phyloP scores from a whole-genome alignment of 37 sponge, comb jelly and placozoan genomes.

The Tethya wilhelma region DNA sequence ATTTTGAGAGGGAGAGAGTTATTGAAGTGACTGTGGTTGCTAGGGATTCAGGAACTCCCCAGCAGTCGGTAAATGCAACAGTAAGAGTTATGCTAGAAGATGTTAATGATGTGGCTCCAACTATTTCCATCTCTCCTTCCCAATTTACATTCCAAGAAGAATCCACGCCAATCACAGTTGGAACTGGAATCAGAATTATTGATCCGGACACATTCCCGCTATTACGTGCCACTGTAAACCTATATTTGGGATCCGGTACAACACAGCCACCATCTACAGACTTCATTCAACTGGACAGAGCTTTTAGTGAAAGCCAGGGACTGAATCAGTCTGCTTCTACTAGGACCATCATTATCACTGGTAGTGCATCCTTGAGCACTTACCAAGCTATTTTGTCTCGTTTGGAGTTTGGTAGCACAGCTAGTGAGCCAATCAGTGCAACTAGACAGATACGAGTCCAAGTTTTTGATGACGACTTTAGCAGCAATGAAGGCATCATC shows the following conservation, averaged over 20 bases:
- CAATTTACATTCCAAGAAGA: constrained; percentile 56
- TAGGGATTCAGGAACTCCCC: constrained; percentile 57
- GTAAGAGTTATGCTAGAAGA: constrained; percentile 33
- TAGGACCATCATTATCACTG: constrained; percentile 7
- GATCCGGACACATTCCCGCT: constrained; percentile 54
- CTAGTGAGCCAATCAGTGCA: constrained; percentile 38
- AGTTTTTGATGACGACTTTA: constrained; percentile 43
- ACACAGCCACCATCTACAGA: constrained; percentile 18
- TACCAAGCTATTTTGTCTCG: constrained; percentile 23
- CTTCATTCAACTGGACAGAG: constrained; percentile 34
- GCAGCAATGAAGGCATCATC: constrained; percentile 16
- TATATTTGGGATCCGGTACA: constrained; percentile 15
- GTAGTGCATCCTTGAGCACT: neutral
- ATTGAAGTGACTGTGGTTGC: constrained; percentile 27
- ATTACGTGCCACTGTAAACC: constrained; percentile 18
- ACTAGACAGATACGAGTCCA: constrained; percentile 3
- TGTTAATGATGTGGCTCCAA: constrained; percentile 37
- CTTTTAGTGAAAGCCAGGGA: constrained; percentile 21
- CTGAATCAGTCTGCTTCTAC: constrained; percentile 20
- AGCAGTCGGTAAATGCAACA: constrained; percentile 12
- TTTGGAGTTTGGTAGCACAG: constrained; percentile 45
- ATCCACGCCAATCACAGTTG: constrained; percentile 27
- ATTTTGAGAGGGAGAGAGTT: constrained; percentile 27
- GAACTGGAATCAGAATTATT: constrained; percentile 25
- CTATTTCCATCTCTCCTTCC: neutral